Evolutionary conservation across 2,113 vertebrate genomes (phyloP).

Genomic region (Syrmaticus mikado): DNA sequence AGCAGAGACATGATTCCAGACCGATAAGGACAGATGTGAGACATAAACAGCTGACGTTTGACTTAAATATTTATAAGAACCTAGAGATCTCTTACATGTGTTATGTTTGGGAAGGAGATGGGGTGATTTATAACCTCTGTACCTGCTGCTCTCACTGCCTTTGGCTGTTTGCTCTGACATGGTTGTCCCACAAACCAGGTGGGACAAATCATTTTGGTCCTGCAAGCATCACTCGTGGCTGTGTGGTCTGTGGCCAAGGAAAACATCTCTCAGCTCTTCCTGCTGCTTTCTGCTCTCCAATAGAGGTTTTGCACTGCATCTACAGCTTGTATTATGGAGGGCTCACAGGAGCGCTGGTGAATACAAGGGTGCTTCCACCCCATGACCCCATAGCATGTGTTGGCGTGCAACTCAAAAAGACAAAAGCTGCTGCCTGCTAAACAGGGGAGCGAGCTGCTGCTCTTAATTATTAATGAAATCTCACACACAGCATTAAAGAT

Average conservation of each 20-base stretch:
- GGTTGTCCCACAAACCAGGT: neutral
- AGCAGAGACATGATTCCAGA: conserved; percentile 30
- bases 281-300: neutral
- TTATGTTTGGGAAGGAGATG: conserved; percentile 51
- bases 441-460: conserved; percentile 30
- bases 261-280: neutral
- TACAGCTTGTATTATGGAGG: neutral
- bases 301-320: neutral
- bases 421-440: neutral
- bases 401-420: neutral
- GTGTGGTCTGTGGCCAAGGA: neutral
- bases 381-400: fast-evolving
- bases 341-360: neutral
- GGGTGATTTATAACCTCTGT: conserved; percentile 62
- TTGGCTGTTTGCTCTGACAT: neutral
- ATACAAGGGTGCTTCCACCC: too few species aligned
- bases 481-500: conserved; percentile 63
- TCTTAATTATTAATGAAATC: conserved; percentile 73
- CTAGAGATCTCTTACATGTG: conserved; percentile 37
- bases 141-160: neutral
- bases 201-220: neutral
- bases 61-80: conserved; percentile 61
- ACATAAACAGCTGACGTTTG: conserved; percentile 62
- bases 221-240: neutral
- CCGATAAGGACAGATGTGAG: conserved; percentile 45